phyloP scores from a whole-genome alignment of 2,113 vertebrate species.

The Morone saxatilis region DNA sequence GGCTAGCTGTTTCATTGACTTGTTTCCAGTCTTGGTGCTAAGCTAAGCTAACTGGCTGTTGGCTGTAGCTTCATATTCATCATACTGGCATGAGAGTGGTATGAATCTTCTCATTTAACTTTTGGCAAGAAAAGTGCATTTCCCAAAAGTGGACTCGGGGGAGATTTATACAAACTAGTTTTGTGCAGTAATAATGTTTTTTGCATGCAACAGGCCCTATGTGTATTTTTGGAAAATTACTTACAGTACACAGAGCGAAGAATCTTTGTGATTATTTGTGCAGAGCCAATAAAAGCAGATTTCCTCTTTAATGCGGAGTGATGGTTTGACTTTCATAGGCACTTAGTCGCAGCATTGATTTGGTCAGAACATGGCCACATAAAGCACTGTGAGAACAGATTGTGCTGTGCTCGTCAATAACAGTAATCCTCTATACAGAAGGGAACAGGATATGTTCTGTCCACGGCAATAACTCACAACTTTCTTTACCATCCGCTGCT shows the following conservation, averaged over 20 bases:
- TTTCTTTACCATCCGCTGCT: slow-evolving; percentile 61
- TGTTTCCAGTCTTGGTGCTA: neutral
- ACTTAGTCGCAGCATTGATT: slow-evolving; percentile 59
- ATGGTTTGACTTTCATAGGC: slow-evolving; percentile 65
- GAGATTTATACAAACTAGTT: no score
- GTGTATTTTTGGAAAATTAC: neutral
- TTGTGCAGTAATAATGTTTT: no score
- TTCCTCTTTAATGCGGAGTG: slow-evolving; percentile 19
- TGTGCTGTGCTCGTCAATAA: slow-evolving; percentile 61
- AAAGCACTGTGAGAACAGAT: slow-evolving; percentile 44
- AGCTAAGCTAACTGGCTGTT: neutral
- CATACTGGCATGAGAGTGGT: neutral
- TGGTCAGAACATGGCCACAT: slow-evolving; percentile 52
- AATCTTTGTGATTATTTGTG: neutral
- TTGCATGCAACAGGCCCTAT: no score
- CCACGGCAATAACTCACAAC: slow-evolving; percentile 66
- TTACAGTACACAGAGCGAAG: no score
- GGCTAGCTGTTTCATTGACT: neutral
- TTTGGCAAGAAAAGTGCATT: neutral
- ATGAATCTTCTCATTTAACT: neutral
- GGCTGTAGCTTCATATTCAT: neutral
- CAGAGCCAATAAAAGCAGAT: neutral
- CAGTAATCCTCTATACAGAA: slow-evolving; percentile 64
- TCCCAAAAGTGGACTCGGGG: neutral
- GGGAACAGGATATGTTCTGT: slow-evolving; percentile 53